Percentiles rank a stretch among this genome's conserved stretches.
phyloP scores from a whole-genome alignment of 53 echinoderm and acorn worm genomes.

The Mesocentrotus franciscanus region DNA sequence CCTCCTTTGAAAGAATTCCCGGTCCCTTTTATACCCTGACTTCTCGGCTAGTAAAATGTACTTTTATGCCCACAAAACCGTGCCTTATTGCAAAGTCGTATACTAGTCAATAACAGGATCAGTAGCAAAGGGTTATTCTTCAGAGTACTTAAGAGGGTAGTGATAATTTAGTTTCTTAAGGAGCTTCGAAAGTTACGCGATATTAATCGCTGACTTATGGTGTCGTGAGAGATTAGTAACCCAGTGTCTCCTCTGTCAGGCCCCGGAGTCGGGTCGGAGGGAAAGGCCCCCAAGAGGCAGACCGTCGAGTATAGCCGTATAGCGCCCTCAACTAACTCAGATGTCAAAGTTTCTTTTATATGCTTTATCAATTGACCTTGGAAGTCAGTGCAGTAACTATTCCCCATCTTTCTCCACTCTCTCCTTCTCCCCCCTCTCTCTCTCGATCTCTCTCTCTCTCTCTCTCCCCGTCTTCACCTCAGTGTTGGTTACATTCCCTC shows the following conservation, averaged over 20 bases:
- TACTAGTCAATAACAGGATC: background rate
- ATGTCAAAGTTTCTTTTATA: background rate
- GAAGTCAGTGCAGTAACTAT: background rate
- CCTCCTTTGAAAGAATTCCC: constrained; percentile 25
- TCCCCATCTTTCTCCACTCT: background rate
- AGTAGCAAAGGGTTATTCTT: background rate
- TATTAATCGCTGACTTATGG: background rate
- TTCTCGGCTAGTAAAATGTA: background rate
- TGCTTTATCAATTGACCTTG: background rate
- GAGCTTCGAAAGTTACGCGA: background rate
- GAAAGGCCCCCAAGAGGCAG: background rate
- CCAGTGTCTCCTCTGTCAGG: constrained; percentile 2
- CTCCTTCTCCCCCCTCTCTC: background rate
- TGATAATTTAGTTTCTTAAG: background rate
- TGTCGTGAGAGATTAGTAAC: constrained; percentile 18
- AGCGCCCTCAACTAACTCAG: background rate
- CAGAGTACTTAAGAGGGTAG: constrained; percentile 24
- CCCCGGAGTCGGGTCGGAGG: background rate
- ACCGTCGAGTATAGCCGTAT: background rate
- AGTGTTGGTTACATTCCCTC: background rate
- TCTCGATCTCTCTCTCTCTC: background rate
- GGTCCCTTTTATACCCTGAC: constrained; percentile 6
- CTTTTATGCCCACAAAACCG: constrained; percentile 25
- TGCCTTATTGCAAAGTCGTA: background rate
- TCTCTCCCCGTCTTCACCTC: background rate